Base-by-base conservation (phyloP, 2,113 vertebrate genomes). In the Datnioides undecimradiatus region DNA sequence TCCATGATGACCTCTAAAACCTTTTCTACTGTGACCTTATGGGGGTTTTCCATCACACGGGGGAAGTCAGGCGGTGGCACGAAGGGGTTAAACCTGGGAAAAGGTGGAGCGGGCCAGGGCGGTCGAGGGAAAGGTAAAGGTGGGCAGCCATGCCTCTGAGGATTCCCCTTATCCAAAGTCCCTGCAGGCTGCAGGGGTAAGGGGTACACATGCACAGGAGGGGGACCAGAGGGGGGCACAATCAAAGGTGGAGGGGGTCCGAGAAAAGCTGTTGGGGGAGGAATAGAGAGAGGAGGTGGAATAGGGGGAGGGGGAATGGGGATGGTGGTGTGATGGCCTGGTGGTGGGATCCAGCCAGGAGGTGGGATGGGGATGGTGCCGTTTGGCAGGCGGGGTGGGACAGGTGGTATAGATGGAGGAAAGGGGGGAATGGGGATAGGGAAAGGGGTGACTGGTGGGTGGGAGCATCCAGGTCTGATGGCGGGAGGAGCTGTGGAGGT, bases 1-100 rank as follows among this genome's bases (percentile, higher is more conserved):
- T 96, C 96, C 73, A 97, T 94, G 2, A 99, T 95, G 57, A 96
- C 95, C 77, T 96, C 87, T 48, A 99, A 91, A 63, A 98, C 97
- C 0, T 96, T 97, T 0, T 99, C 97, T 68, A 97, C 94, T 0
- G 97, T 99, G 79, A 95, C 93, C 83, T 96, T 97, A 72, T 98
- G 96, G 0, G 94, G 95, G 73, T 97, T 96, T 75, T 95, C 95
- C 83, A 93, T 94, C 62, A 95, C 95, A 0, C 92, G 94, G 25
- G 90, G 79, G 0, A 96, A 97, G 29, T 95, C 95, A 0, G 97
- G 97, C 0, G 98, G 97, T 0, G 98, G 97, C 71, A 98, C 95
- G 0, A 96, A 96, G 0, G 96, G 96, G 86, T 98, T 96, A 60
- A 98, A 98, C 76, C 94, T 95, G 84, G 96, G 97, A 81, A 97